phyloP scores from a whole-genome alignment of 2,888 invertebrate genomes.

The Amblyjoppa fuscipennis region DNA sequence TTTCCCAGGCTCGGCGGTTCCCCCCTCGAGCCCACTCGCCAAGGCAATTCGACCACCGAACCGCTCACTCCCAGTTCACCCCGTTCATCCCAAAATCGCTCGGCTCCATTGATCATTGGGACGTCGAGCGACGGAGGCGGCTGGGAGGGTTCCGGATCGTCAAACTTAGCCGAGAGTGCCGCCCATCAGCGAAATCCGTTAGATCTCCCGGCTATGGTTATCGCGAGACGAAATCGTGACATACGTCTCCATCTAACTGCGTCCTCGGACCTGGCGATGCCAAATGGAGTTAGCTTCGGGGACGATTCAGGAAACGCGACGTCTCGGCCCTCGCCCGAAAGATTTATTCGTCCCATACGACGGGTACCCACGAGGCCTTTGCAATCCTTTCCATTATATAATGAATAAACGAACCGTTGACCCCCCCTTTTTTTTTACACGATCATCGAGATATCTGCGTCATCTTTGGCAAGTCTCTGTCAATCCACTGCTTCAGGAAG shows the following conservation, averaged over 20 bases:
- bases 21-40: neutral
- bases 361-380: neutral
- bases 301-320: neutral
- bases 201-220: conserved; percentile 36
- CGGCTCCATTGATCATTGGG: conserved; percentile 52
- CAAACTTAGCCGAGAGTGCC: conserved; percentile 39
- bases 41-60: neutral
- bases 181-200: conserved; percentile 47
- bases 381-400: neutral
- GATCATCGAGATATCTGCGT: no score
- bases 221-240: conserved; percentile 43
- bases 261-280: neutral
- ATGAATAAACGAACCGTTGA: neutral
- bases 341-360: no score
- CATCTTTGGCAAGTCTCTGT: no score
- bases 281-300: neutral
- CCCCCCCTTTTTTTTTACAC: no score
- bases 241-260: neutral
- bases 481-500: no score
- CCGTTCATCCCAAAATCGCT: conserved; percentile 47
- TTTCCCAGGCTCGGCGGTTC: conserved; percentile 25
- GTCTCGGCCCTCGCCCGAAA: neutral
- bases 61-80: neutral
- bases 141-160: conserved; percentile 38
- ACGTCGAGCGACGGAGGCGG: conserved; percentile 27